A percentile compares a stretch with the other conserved stretches of the same genome.
phyloP scores from a whole-genome alignment of 2,888 invertebrate genomes.

The Deilephila elpenor region DNA sequence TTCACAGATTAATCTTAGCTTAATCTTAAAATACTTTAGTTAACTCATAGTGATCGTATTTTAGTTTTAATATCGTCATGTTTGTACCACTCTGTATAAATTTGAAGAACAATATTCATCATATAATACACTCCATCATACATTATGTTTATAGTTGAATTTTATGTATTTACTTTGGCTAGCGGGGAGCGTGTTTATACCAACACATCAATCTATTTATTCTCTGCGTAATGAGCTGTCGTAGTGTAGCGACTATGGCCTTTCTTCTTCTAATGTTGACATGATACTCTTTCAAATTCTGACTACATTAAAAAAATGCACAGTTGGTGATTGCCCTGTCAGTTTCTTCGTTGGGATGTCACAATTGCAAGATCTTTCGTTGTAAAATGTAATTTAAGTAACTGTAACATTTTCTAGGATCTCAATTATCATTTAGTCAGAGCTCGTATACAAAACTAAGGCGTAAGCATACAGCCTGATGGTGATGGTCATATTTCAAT shows the following conservation, averaged over 20 bases:
- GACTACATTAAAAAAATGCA: neutral
- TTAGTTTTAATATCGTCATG: too few relatives aligned
- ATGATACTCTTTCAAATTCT: neutral
- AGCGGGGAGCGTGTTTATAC: neutral
- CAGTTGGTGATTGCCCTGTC: neutral
- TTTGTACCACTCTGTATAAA: neutral
- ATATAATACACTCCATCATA: neutral
- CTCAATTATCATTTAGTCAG: too few relatives aligned
- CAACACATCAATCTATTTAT: slow-evolving; percentile 14
- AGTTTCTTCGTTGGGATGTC: neutral
- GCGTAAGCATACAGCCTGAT: too few relatives aligned
- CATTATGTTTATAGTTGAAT: neutral
- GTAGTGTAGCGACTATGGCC: neutral
- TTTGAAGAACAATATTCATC: neutral
- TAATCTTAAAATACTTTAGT: too few relatives aligned
- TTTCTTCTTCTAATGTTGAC: neutral
- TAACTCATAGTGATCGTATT: too few relatives aligned
- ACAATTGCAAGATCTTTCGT: too few relatives aligned
- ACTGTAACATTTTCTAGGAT: too few relatives aligned
- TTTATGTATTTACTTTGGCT: slow-evolving; percentile 10
- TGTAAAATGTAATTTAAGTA: too few relatives aligned
- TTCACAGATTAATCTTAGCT: too few relatives aligned
- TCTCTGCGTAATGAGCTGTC: neutral
- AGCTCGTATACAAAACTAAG: too few relatives aligned
- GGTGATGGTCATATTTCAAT: too few relatives aligned